Base-by-base conservation (phyloP, 2,113 vertebrate species). In the Bujurquina vittata region DNA sequence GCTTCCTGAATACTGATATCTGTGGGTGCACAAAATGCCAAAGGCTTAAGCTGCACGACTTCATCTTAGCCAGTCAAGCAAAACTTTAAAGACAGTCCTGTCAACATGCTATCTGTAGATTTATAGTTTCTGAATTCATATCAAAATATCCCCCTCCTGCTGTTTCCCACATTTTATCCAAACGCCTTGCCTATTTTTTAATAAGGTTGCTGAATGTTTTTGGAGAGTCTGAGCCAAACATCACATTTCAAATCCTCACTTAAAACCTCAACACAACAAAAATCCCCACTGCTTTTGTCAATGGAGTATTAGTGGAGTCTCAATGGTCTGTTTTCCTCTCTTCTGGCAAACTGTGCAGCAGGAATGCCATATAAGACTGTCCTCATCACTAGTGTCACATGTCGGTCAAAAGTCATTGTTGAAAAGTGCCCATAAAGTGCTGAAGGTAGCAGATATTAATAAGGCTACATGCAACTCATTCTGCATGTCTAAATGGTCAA, bases 1-100 rank as follows among this genome's bases (percentile, higher is more conserved):
- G 55, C 79, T 72, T 79, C 62, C 79, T 59, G 87, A 87, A 90
- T 86, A 79, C 81, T 75, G 73, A 92, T 74, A 57, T 60, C 81
- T 77, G 26, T 4, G 7, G 2, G 37, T 31, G 75, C 63, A 78
- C 49, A 78, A 60, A 54, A 43, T 57, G 55, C 83, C 65, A 9
- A 57, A 55, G 23, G 62, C 81, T 85, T 46, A 33, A 67, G 78
- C 31, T 59, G 62, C 73, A 73, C 40, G 40, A 26, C 69, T 54
- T 72, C 67, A 72, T 72, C 67, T 72, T 54, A 72, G 67, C 67
- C 67, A 54, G 46, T 72, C 67, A 72, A 72, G 67, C 67, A 72
- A 54, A 72, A 72, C 67, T 72, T 72, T 79, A 58, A 85, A 91
- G 74, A 65, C 73, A 76, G 29, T 40, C 58, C 57, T 49, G 57